Evolutionary conservation across 1,140 invertebrate genomes (phyloP).

Genomic region (Trypoxylus dichotomus): DNA sequence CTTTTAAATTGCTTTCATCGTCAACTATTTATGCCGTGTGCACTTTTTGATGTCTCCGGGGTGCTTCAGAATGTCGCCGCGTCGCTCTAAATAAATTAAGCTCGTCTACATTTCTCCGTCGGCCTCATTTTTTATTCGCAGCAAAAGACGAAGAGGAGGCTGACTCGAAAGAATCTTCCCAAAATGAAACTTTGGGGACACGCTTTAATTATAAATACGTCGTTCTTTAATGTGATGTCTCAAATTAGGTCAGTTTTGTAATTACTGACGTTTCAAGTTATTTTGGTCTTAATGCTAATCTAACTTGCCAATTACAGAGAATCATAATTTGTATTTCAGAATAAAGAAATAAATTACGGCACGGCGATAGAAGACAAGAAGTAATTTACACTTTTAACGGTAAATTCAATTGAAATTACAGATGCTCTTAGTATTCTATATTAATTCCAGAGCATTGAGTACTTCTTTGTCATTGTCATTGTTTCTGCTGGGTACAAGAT

Average conservation of each 20-base stretch:
- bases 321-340: no score
- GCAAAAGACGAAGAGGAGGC: not conserved
- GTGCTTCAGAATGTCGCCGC: not conserved
- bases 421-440: no score
- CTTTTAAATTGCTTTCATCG: constrained; percentile 13
- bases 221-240: not conserved
- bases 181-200: not conserved
- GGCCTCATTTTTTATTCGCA: not conserved
- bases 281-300: not conserved
- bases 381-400: no score
- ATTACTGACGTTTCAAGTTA: not conserved
- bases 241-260: not conserved
- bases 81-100: not conserved
- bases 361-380: no score
- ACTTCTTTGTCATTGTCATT: no score
- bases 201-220: not conserved
- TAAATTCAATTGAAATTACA: no score
- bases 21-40: not conserved
- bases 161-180: not conserved
- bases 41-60: not conserved
- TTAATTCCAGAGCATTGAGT: no score
- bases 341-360: not conserved
- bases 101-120: not conserved
- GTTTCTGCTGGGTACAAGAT: no score
- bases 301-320: not conserved